A percentile compares a stretch with the other conserved stretches of the same genome.
phyloP scores from a whole-genome alignment of 2,113 vertebrate species.

The Sminthopsis crassicaudata region DNA sequence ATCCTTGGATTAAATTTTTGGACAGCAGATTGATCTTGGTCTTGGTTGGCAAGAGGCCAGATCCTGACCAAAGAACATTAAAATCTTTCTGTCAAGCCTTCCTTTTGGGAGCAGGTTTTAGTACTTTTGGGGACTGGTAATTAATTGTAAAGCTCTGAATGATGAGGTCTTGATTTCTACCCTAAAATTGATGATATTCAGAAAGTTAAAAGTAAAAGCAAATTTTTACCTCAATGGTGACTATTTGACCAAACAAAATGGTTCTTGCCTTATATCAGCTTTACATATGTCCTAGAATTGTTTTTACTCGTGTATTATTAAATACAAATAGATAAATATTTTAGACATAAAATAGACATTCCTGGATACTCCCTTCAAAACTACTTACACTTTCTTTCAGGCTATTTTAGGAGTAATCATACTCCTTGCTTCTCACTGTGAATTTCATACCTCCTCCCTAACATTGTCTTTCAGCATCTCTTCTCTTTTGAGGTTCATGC shows the following conservation, averaged over 20 bases:
- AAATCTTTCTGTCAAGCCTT: background rate
- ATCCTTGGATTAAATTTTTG: too few relatives aligned
- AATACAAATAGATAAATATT: background rate
- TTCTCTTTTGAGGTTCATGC: background rate
- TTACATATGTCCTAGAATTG: background rate
- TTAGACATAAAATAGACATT: background rate
- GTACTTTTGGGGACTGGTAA: background rate
- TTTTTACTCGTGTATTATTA: background rate
- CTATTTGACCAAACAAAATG: background rate
- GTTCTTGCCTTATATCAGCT: too few relatives aligned
- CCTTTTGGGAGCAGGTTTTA: background rate
- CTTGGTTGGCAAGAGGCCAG: background rate
- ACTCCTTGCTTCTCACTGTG: background rate
- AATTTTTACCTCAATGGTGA: accelerated
- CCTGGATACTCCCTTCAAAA: background rate
- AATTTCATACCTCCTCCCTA: background rate
- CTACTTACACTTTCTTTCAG: background rate
- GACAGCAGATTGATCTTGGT: background rate
- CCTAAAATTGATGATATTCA: background rate
- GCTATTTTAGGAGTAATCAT: background rate
- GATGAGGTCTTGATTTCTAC: background rate
- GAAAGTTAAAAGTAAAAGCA: accelerated
- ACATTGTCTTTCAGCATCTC: background rate
- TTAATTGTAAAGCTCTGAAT: background rate
- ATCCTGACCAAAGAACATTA: background rate